These are phyloP conservation scores for Melanerpes formicivorus DNA, from an alignment of 2,113 vertebrate species.

Conservation along the genomic window DNA sequence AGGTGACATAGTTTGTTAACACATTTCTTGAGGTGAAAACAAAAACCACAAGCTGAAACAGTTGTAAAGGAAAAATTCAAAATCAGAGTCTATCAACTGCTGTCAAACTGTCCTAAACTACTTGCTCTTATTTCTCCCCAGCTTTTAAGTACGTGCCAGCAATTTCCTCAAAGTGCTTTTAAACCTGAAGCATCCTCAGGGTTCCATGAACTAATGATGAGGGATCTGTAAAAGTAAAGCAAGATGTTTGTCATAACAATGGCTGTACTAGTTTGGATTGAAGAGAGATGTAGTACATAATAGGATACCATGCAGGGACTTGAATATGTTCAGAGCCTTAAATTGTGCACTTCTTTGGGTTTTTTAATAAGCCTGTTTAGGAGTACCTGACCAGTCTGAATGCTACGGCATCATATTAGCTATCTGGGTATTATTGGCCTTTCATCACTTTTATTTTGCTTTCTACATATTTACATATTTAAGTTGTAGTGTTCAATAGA, in stretches of 20 bases:
- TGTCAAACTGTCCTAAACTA: not conserved
- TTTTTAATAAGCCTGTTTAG: not conserved
- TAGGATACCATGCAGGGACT: not conserved
- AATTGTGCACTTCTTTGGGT: not conserved
- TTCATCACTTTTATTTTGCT: not conserved
- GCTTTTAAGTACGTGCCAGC: not conserved
- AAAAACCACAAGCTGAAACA: not conserved
- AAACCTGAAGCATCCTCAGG: not conserved
- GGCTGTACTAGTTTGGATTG: not conserved
- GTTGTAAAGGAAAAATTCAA: not conserved
- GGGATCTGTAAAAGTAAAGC: not conserved
- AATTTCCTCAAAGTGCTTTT: not conserved
- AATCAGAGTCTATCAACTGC: not conserved
- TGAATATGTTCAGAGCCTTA: not conserved
- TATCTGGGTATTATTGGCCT: not conserved
- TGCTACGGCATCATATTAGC: fast-evolving
- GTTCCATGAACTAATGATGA: not conserved
- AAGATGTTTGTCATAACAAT: not conserved
- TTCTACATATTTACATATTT: fast-evolving
- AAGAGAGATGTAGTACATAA: fast-evolving
- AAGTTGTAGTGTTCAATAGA: not conserved
- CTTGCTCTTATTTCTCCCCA: not conserved
- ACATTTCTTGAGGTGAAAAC: not conserved
- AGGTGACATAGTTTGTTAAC: not conserved
- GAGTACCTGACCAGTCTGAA: not conserved